Base-by-base conservation (phyloP, 2,888 invertebrate species). In the Nezara viridula region DNA sequence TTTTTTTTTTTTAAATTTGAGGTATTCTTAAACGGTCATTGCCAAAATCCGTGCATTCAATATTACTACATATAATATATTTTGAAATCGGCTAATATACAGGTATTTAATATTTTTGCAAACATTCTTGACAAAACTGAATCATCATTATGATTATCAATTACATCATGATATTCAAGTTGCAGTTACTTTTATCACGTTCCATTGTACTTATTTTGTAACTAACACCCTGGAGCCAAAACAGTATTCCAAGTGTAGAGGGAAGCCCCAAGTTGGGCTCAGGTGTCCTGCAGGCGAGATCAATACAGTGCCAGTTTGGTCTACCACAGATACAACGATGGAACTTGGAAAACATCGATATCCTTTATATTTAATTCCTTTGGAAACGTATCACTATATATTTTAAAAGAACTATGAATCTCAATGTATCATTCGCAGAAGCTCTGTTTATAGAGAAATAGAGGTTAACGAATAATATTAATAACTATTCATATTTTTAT, bases 261-360 rank as follows among this genome's bases (percentile, higher is more conserved):
- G 66, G 66, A 73, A 73, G 66, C 32, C 66, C 32, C 66, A 81
- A 47, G 44, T 14, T 44, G 81, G 81, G 81, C 81, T 81, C 81
- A 81, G 81, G 81, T 81, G 81, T 81, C 44, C 81, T 47, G 44
- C 14, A 81, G n/a, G n/a, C 81, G 44, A 81, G 81, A 81, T 81
- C 81, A 81, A 81, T 81, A 81, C 81, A 81, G 32, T 37, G 0
- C 81, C 81, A n/a, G 44, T 40, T 81, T 44, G 81, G 66, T 37
- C 19, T 37, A 32, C 66, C 66, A 73, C 66, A 37, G 66, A 73
- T 73, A 73, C 37, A 73, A 73, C 66, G 27, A 32, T 27, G 10
- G 14, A 73, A 14, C 12, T 60, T 60, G 1, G 14, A 27, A 37
- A 73, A 73, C 37, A 73, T 73, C 66, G 37, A 21, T 19, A 60